These are phyloP conservation scores for Drosophila simulans DNA, from an alignment of 1,140 invertebrate species.

Conservation along the genomic window DNA sequence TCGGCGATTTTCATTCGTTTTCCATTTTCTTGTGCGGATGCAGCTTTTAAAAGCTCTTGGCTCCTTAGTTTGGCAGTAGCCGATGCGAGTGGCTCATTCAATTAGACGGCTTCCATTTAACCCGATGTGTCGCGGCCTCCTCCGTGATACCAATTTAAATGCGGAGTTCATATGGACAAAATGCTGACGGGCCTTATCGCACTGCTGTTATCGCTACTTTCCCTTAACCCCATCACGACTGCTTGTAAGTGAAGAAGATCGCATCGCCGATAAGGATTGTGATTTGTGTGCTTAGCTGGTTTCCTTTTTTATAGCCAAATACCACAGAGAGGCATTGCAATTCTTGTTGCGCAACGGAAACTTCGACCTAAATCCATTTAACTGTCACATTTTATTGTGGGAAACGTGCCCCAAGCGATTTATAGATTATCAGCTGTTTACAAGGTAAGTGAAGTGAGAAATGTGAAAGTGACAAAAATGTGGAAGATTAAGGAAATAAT, in stretches of 20 bases:
- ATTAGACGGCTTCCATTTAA: constrained; percentile 62
- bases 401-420: constrained; percentile 64
- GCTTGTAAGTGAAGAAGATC: constrained; percentile 51
- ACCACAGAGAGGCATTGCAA: constrained; percentile 49
- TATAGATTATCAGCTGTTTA: constrained; percentile 63
- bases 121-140: constrained; percentile 12
- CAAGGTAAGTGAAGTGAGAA: constrained; percentile 55
- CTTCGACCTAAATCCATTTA: constrained; percentile 74
- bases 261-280: constrained; percentile 20
- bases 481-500: neutral
- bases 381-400: constrained; percentile 61
- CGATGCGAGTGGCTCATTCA: constrained; percentile 57
- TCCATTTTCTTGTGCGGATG: constrained; percentile 42
- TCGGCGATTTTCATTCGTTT: constrained; percentile 43
- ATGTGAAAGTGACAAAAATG: neutral
- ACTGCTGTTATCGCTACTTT: constrained; percentile 53
- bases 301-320: constrained; percentile 49
- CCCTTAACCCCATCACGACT: constrained; percentile 45
- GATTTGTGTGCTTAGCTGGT: constrained; percentile 18
- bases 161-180: constrained; percentile 21
- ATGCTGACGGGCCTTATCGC: constrained; percentile 27
- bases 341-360: constrained; percentile 71
- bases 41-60: constrained; percentile 43
- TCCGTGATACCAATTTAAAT: constrained; percentile 40
- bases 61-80: constrained; percentile 36